Evolutionary conservation across 2,888 invertebrate genomes (phyloP).

Genomic region (Trissoscelio sp.): DNA sequence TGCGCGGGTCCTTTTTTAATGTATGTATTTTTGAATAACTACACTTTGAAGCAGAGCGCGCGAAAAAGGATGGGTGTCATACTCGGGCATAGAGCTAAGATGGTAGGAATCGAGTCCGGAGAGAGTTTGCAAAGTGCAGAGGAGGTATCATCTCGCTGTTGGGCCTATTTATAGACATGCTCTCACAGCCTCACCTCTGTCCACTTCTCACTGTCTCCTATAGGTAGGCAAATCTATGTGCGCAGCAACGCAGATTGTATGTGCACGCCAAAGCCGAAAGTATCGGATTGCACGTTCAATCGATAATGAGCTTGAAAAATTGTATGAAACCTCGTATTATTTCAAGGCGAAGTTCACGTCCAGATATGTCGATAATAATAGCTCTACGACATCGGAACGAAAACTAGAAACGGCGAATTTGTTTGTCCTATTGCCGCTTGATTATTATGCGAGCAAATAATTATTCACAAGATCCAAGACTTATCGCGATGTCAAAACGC

Average conservation of each 20-base stretch:
- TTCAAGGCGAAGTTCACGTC: slow-evolving; percentile 66
- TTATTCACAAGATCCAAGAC: slow-evolving; percentile 21
- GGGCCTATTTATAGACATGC: slow-evolving; percentile 83
- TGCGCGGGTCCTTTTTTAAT: too few species aligned
- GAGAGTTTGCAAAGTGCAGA: slow-evolving; percentile 77
- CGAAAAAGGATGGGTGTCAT: slow-evolving; percentile 37
- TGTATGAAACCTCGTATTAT: slow-evolving; percentile 60
- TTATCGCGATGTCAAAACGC: not conserved
- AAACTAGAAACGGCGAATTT: slow-evolving; percentile 20
- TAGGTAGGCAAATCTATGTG: slow-evolving; percentile 69
- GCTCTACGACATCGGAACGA: slow-evolving; percentile 30
- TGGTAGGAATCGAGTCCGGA: slow-evolving; percentile 24
- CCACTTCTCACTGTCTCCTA: slow-evolving; percentile 79
- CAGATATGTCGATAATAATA: slow-evolving; percentile 63
- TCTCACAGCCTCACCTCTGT: slow-evolving; percentile 82
- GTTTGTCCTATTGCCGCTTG: not conserved
- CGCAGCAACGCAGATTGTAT: slow-evolving; percentile 69
- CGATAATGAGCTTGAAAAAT: slow-evolving; percentile 67
- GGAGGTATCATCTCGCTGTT: slow-evolving; percentile 81
- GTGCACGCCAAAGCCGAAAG: slow-evolving; percentile 65
- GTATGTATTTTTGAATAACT: too few species aligned
- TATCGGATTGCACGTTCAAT: slow-evolving; percentile 69
- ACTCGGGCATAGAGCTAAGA: slow-evolving; percentile 9
- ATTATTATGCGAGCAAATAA: slow-evolving; percentile 31
- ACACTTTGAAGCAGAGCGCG: too few species aligned